phyloP scores from a whole-genome alignment of 2,113 vertebrate species.

The Silurus meridionalis region DNA sequence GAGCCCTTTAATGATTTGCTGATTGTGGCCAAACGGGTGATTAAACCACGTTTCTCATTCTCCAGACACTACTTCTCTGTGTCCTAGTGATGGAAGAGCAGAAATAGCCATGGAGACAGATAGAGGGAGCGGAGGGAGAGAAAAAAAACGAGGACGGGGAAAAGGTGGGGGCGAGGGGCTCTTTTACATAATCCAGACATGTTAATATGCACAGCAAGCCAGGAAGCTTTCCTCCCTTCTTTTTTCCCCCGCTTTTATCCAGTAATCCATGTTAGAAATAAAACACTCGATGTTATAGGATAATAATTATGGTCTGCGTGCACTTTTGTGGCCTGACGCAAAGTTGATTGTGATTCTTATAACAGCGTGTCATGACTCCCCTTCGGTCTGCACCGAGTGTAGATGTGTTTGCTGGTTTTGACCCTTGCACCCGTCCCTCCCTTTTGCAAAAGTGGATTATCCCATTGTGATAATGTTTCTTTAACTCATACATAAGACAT shows the following conservation, averaged over 20 bases:
- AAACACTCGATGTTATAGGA: not conserved
- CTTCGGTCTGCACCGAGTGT: not conserved
- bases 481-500: not conserved
- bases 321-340: not conserved
- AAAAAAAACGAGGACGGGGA: not conserved
- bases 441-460: not conserved
- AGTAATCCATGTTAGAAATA: not conserved
- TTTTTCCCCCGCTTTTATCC: not conserved
- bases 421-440: not conserved
- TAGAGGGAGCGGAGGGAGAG: not conserved
- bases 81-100: slow-evolving; percentile 24
- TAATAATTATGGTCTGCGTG: too few species aligned
- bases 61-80: slow-evolving; percentile 23
- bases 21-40: slow-evolving; percentile 32
- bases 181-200: slow-evolving; percentile 34
- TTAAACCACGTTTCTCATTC: slow-evolving; percentile 23
- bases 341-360: not conserved
- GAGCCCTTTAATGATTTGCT: slow-evolving; percentile 34
- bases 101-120: slow-evolving; percentile 13
- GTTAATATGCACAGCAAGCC: slow-evolving; percentile 31
- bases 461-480: not conserved
- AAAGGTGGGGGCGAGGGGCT: not conserved
- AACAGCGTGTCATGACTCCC: not conserved
- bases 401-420: not conserved
- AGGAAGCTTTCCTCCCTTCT: not conserved